Percentiles rank a stretch among this genome's conserved stretches.
phyloP scores from a whole-genome alignment of 2,888 invertebrate species.

The Pseudococcus longispinus region DNA sequence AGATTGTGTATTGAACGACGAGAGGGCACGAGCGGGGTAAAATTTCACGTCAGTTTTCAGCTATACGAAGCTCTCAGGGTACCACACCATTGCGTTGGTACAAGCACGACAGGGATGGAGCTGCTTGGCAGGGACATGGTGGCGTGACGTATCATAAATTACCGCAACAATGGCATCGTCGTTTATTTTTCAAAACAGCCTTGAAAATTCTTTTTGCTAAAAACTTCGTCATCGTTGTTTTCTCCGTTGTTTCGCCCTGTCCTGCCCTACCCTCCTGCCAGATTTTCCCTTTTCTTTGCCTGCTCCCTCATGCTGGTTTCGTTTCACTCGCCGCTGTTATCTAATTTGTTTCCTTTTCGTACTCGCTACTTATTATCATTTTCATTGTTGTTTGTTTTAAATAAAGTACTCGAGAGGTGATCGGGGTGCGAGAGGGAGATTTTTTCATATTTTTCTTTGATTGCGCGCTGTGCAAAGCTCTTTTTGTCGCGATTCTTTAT shows the following conservation, averaged over 20 bases:
- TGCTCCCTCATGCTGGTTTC: not conserved
- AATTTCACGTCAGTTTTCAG: not conserved
- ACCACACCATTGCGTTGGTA: not conserved
- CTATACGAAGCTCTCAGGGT: not conserved
- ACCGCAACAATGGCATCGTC: conserved; percentile 38
- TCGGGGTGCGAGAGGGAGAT: not conserved
- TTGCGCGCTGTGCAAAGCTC: not conserved
- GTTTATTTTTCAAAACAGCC: conserved; percentile 45
- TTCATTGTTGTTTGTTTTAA: conserved; percentile 32
- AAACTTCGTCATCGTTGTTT: not conserved
- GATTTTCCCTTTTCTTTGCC: not conserved
- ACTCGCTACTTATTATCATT: conserved; percentile 4
- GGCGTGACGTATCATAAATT: conserved; percentile 18
- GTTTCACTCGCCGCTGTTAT: not conserved
- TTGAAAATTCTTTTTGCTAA: conserved; percentile 23
- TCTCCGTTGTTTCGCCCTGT: not conserved
- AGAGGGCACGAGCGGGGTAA: not conserved
- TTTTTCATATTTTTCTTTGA: not conserved
- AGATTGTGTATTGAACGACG: not conserved
- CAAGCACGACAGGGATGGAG: not conserved
- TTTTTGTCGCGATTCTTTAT: not conserved
- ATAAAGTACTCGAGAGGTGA: not conserved
- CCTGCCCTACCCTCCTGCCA: not conserved
- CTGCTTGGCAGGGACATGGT: not conserved
- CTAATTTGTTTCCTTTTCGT: conserved; percentile 33